Percentiles rank a stretch among this genome's conserved stretches.
Conservation (phyloP, 2,797 vertebrate species). For the Coreius guichenoti region DNA sequence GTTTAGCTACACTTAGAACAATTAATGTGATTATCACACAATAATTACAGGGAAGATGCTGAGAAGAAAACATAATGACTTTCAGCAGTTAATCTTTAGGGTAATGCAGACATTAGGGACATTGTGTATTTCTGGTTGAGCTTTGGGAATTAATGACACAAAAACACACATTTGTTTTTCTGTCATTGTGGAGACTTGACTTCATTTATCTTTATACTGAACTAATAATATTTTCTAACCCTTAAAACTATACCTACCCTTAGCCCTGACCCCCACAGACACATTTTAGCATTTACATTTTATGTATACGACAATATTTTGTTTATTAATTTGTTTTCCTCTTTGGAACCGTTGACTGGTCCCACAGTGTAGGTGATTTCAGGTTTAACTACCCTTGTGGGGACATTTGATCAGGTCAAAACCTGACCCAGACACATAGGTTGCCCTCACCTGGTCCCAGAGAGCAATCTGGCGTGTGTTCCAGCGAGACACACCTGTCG, state of each 20-base stretch:
- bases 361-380: neutral
- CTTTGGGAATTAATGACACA: conserved; percentile 36
- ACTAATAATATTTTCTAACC: neutral
- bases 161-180: conserved; percentile 6
- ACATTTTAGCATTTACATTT: conserved; percentile 8
- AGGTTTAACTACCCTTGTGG: neutral
- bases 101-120: conserved; percentile 38
- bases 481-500: conserved; percentile 96
- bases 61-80: conserved; percentile 39
- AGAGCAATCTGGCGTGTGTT: conserved; percentile 97
- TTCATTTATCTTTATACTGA: neutral
- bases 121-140: conserved; percentile 47
- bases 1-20: conserved; percentile 26
- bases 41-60: conserved; percentile 6
- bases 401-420: conserved; percentile 10
- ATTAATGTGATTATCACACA: conserved; percentile 37
- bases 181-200: neutral
- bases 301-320: neutral
- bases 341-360: neutral
- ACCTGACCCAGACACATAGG: conserved; percentile 39
- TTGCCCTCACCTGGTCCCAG: conserved; percentile 93
- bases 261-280: conserved; percentile 27
- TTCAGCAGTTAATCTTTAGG: conserved; percentile 35
- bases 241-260: conserved; percentile 2
- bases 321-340: neutral